Percentiles rank a stretch among this genome's conserved stretches.
Evolutionary conservation across 2,888 invertebrate genomes (phyloP).

Genomic region (Odontothrips loti): DNA sequence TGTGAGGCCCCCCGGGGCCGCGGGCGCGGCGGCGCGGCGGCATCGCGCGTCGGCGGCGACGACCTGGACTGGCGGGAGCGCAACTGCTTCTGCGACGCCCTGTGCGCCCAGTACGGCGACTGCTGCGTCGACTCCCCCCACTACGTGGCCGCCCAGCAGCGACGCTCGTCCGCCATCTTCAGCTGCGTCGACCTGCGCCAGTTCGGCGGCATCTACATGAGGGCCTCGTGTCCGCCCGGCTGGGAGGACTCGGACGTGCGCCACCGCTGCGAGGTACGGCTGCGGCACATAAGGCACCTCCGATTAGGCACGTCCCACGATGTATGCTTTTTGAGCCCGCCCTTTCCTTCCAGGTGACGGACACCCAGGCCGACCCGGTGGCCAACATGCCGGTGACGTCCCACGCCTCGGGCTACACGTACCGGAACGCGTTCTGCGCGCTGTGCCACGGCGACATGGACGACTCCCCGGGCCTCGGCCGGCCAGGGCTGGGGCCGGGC

Average conservation of each 20-base stretch:
- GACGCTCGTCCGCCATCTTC: conserved; percentile 43
- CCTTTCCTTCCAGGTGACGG: neutral
- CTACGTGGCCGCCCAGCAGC: conserved; percentile 41
- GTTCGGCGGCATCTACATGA: conserved; percentile 48
- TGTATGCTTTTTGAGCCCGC: too few species aligned
- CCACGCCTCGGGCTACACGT: conserved; percentile 40
- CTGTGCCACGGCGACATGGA: conserved; percentile 46
- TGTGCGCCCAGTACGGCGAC: conserved; percentile 48
- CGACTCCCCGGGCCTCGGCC: neutral
- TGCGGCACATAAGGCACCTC: conserved; percentile 2
- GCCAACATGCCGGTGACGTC: conserved; percentile 39
- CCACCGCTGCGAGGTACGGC: conserved; percentile 39
- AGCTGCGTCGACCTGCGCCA: conserved; percentile 45
- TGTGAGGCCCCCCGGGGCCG: conserved; percentile 41
- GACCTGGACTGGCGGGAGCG: conserved; percentile 44
- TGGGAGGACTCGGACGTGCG: conserved; percentile 42
- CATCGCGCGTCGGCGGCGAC: conserved; percentile 39
- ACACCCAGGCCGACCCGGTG: conserved; percentile 36
- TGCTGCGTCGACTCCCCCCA: conserved; percentile 47
- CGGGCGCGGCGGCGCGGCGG: conserved; percentile 35
- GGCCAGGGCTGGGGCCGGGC: conserved; percentile 28
- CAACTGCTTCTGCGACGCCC: conserved; percentile 49
- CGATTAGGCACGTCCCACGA: too few species aligned
- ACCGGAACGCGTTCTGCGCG: conserved; percentile 48
- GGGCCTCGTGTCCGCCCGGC: conserved; percentile 45